These are phyloP conservation scores for Brachionus asplanchnoidis DNA, from an alignment of 1,140 invertebrate species.

Conservation along the genomic window DNA sequence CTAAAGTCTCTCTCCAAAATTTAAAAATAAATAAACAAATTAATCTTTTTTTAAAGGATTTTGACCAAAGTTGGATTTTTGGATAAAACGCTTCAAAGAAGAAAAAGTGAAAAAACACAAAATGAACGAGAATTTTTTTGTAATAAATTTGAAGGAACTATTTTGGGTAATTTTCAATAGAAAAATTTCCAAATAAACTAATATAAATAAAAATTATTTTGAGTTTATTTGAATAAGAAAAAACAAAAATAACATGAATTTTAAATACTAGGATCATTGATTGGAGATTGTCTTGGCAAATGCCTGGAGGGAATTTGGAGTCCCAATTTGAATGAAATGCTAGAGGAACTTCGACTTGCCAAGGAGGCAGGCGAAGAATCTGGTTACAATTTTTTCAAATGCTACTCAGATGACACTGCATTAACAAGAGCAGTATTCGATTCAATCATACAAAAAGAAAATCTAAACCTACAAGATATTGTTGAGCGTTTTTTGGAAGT, in stretches of 20 bases:
- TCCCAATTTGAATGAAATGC: slow-evolving; percentile 32
- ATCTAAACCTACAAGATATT: slow-evolving; percentile 52
- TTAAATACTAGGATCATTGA: not conserved
- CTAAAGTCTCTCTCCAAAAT: not conserved
- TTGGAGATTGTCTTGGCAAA: slow-evolving; percentile 32
- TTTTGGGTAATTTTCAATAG: not conserved
- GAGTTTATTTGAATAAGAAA: too few relatives aligned
- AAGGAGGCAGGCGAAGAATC: not conserved
- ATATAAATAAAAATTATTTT: too few relatives aligned
- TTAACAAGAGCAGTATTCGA: slow-evolving; percentile 67
- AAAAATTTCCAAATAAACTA: not conserved
- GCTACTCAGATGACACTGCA: slow-evolving; percentile 67
- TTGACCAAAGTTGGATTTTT: slow-evolving; percentile 21
- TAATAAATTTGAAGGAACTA: slow-evolving; percentile 29
- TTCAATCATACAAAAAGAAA: slow-evolving; percentile 64
- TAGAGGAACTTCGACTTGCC: not conserved
- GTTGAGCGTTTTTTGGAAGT: slow-evolving; percentile 63
- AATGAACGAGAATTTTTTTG: not conserved
- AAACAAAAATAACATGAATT: not conserved
- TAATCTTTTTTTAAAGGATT: not conserved
- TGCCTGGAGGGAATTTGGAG: slow-evolving; percentile 14
- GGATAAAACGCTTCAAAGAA: not conserved
- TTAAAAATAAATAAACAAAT: not conserved
- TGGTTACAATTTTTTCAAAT: not conserved
- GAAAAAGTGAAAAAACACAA: slow-evolving; percentile 20